phyloP scores from a whole-genome alignment of 1,140 invertebrate species.

The Aphelinus atriplicis region DNA sequence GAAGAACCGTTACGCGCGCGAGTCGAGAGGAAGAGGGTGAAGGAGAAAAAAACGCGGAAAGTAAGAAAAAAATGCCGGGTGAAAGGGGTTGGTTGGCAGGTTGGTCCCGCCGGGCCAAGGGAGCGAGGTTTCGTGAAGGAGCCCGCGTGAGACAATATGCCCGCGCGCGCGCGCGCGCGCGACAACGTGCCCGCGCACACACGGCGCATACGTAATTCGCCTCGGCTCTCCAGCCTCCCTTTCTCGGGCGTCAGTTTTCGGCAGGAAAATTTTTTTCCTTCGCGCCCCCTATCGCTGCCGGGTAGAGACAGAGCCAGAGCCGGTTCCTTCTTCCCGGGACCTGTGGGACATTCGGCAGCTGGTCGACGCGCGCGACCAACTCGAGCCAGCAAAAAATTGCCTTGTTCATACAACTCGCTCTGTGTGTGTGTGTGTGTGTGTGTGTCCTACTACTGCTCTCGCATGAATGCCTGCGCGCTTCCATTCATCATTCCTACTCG shows the following conservation, averaged over 20 bases:
- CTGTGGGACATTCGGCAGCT: conserved; percentile 20
- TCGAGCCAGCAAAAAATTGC: neutral
- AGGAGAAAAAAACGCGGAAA: neutral
- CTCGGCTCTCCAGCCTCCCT: conserved; percentile 32
- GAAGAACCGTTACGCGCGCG: neutral
- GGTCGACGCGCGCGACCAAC: neutral
- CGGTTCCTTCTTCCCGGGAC: conserved; percentile 4
- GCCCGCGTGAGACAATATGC: conserved; percentile 26
- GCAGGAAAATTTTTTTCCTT: conserved; percentile 12
- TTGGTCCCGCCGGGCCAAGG: neutral
- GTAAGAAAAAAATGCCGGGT: too few species aligned
- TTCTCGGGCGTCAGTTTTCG: conserved; percentile 17
- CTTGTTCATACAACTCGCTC: neutral
- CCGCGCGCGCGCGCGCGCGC: neutral
- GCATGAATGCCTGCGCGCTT: neutral
- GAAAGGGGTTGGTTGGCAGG: too few species aligned
- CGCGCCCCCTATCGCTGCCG: neutral
- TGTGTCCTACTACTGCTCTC: neutral
- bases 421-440: neutral
- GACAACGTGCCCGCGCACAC: too few species aligned
- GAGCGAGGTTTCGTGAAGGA: conserved; percentile 25
- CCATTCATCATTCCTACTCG: too few species aligned
- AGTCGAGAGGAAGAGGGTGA: neutral
- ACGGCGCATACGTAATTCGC: conserved; percentile 20
- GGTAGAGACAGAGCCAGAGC: neutral